Evolutionary conservation across 2,888 invertebrate species (phyloP), one percentile per base, ranked within the genome.

Genomic region (Hydropsyche betteni): DNA sequence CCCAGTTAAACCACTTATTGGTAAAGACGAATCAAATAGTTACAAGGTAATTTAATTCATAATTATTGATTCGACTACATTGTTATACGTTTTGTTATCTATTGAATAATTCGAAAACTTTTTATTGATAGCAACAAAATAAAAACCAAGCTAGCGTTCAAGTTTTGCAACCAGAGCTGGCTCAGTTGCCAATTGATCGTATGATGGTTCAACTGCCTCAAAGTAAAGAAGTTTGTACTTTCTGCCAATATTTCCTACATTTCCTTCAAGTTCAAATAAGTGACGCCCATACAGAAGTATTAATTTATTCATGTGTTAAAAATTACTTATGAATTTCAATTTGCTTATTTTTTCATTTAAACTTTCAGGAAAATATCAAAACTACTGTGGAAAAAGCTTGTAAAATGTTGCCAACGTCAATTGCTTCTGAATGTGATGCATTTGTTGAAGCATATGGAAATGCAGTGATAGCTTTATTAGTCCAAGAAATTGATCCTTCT

Each of bases 181-280:
- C 83, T 82, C 85, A 86, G 12, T 83, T 90, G 73, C 89, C 89
- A 6, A 81, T 89, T 10, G 88, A 88, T 79, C 84, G 88, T 58
- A 85, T 89, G 84, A 84, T 85, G 80, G 82, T 85, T 10, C 69
- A 81, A 0, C 68, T 81, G 33, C 82, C 81, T 8, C 81, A 80
- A 71, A 76, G 72, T 69, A 86, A 89, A 81, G 82, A 90, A 79
- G 83, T 86, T 0, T 96, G 96, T 83, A 90, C 91, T 38, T 89
- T 96, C 83, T 96, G 96, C 82, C 91, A 95, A 85, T 94, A 94
- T 84, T 87, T 94, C 84, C 84, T 96, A 80, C 94, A 95, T 82
- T 93, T 92, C 79, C 81, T 95, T 68, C 95, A 96, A 83, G 88
- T 92, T 71, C 89, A 89, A 16, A 86, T 95, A 79, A 92, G 93